These are phyloP conservation scores for Perithous albicinctus DNA, from an alignment of 2,888 invertebrate species.

Conservation along the genomic window DNA sequence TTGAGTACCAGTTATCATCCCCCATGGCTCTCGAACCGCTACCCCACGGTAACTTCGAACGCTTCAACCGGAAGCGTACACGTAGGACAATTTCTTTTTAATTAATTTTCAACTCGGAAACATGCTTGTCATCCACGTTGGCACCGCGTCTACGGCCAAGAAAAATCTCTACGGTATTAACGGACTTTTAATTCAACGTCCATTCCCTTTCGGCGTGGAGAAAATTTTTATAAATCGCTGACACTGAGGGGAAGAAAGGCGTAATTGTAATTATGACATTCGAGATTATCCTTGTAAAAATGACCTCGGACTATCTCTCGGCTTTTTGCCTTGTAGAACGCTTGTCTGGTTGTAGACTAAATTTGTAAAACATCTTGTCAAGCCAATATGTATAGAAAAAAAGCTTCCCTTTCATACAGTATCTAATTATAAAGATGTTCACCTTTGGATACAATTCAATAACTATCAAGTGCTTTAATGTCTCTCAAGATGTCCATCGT, in stretches of 20 bases:
- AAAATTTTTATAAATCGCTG: slow-evolving; percentile 58
- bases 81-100: slow-evolving; percentile 41
- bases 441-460: background rate
- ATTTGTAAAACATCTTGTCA: background rate
- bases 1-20: background rate
- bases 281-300: slow-evolving; percentile 25
- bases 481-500: background rate
- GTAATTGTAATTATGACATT: background rate
- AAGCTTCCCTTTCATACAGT: background rate
- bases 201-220: slow-evolving; percentile 19
- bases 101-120: slow-evolving; percentile 58
- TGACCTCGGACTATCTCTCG: background rate
- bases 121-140: slow-evolving; percentile 42
- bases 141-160: slow-evolving; percentile 23
- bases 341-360: background rate
- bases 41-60: background rate
- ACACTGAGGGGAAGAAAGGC: slow-evolving; percentile 21
- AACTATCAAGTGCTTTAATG: background rate
- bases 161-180: slow-evolving; percentile 53
- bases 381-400: background rate
- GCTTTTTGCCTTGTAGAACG: background rate
- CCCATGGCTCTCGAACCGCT: background rate
- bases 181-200: slow-evolving; percentile 62
- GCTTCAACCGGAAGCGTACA: background rate
- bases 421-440: background rate